Conservation (phyloP, 2,113 vertebrate genomes). For the Gasterosteus nipponicus region DNA sequence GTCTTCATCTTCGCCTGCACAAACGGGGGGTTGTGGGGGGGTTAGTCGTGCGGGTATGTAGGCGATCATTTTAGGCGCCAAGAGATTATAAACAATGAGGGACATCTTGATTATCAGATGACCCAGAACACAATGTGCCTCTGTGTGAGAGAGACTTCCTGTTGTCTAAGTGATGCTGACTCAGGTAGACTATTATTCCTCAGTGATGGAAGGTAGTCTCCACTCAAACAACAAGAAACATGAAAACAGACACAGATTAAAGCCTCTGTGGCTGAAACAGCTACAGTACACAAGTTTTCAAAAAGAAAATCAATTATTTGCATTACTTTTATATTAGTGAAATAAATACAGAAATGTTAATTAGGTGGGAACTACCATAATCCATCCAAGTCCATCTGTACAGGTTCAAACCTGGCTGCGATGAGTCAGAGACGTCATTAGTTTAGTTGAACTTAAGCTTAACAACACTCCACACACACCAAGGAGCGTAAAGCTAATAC, state of each 20-base stretch:
- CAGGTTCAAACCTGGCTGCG: background rate
- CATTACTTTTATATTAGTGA: background rate
- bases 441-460: background rate
- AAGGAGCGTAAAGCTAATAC: slow-evolving; percentile 39
- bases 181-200: no score
- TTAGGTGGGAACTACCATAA: background rate
- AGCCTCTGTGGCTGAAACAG: no score
- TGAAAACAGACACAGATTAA: background rate
- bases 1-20: no score
- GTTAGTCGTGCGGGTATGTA: no score
- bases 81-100: no score
- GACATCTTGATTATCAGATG: no score
- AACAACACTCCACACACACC: slow-evolving; percentile 5
- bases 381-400: background rate
- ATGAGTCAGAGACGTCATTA: background rate
- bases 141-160: no score
- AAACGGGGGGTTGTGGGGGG: no score
- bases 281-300: background rate
- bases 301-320: background rate
- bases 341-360: background rate
- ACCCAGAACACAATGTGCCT: no score
- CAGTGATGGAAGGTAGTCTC: background rate
- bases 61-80: no score
- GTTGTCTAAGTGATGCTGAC: no score
- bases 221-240: background rate